Conservation (phyloP, 2,113 vertebrate genomes). For the Ahaetulla prasina region DNA sequence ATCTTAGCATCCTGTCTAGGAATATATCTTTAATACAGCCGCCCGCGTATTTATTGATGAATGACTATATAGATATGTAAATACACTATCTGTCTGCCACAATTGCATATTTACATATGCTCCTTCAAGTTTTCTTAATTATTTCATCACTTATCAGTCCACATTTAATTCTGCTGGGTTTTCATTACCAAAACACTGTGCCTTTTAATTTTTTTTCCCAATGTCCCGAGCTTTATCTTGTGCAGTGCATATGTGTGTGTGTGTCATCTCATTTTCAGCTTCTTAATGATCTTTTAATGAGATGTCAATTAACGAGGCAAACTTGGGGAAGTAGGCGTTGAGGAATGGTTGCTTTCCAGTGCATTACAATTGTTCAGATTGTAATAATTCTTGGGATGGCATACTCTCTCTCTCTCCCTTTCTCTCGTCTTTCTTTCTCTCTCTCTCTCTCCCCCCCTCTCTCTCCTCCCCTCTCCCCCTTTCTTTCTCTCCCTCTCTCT, state of each 20-base stretch:
- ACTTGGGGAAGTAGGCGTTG: slow-evolving; percentile 60
- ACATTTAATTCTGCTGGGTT: slow-evolving; percentile 38
- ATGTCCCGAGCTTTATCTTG: slow-evolving; percentile 49
- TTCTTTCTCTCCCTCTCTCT: too few relatives aligned
- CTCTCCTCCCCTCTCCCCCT: accelerated
- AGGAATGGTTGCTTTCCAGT: slow-evolving; percentile 61
- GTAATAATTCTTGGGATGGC: slow-evolving; percentile 56
- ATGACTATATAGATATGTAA: background rate
- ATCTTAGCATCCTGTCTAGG: background rate
- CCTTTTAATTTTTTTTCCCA: slow-evolving; percentile 38
- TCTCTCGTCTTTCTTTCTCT: too few relatives aligned
- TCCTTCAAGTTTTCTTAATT: slow-evolving; percentile 31
- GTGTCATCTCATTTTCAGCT: slow-evolving; percentile 56
- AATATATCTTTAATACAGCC: background rate
- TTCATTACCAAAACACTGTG: slow-evolving; percentile 36
- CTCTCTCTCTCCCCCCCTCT: too few relatives aligned
- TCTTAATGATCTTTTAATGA: slow-evolving; percentile 71
- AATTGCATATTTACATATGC: background rate
- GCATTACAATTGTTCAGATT: slow-evolving; percentile 56
- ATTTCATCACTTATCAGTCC: slow-evolving; percentile 43
- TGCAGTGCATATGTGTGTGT: slow-evolving; percentile 34
- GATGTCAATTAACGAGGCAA: slow-evolving; percentile 69
- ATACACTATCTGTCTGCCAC: background rate
- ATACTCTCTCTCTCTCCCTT: slow-evolving; percentile 29
- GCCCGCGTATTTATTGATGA: background rate